A percentile compares a stretch with the other conserved stretches of the same genome.
These are phyloP conservation scores for Cyrtodaria siliqua DNA, from an alignment of 2,888 invertebrate species.

Conservation along the genomic window DNA sequence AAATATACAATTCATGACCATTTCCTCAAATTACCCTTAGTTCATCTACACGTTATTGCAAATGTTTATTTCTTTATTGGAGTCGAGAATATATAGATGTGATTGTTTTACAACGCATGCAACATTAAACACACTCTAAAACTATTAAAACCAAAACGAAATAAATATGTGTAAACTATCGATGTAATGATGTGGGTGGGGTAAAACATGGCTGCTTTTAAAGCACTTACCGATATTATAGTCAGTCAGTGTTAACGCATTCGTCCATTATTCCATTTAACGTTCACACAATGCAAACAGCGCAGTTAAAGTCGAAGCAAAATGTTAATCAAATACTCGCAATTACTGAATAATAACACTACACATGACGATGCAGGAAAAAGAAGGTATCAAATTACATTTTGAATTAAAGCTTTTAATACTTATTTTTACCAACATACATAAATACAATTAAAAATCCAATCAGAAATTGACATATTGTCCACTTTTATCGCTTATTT, in stretches of 20 bases:
- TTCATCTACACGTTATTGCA: too few species aligned
- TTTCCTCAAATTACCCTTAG: too few species aligned
- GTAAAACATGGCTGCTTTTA: background rate
- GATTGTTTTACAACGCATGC: slow-evolving; percentile 3
- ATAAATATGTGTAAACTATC: background rate
- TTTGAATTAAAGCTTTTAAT: background rate
- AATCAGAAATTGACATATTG: too few species aligned
- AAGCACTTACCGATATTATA: slow-evolving; percentile 5
- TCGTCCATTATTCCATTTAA: background rate
- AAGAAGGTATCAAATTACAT: background rate
- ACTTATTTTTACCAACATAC: background rate
- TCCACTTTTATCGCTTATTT: too few species aligned
- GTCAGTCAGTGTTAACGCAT: background rate
- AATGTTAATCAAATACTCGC: too few species aligned
- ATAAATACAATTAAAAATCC: background rate
- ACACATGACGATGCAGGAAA: background rate
- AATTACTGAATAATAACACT: background rate
- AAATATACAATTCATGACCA: too few species aligned
- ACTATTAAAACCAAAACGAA: too few species aligned
- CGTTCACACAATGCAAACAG: too few species aligned
- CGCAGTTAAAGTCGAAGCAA: too few species aligned
- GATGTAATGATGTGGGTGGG: background rate
- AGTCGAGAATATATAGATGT: too few species aligned
- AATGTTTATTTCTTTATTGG: too few species aligned
- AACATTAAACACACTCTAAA: background rate